Conservation (phyloP, 2,888 invertebrate species). For the Coelopa pilipes region DNA sequence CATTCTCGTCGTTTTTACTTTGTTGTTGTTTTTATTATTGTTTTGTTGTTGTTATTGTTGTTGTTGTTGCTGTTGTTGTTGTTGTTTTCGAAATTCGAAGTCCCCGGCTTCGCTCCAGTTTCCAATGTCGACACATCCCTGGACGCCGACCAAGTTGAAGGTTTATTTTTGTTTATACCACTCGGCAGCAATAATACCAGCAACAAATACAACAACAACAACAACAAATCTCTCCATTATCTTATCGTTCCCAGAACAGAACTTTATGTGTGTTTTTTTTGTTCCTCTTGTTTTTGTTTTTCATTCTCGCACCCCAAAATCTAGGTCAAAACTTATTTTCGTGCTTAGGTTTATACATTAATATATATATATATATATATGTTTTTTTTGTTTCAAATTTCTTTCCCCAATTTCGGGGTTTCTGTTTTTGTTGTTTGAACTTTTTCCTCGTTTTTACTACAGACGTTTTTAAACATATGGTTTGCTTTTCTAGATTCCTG, state of each 20-base stretch:
- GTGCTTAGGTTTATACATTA: neutral
- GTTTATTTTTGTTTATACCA: constrained; percentile 52
- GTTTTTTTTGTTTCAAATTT: neutral
- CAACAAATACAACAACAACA: too few species aligned
- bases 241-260: too few species aligned
- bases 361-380: too few species aligned
- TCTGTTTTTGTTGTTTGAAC: neutral
- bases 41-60: constrained; percentile 23
- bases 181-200: too few species aligned
- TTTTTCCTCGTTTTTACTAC: neutral
- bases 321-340: constrained; percentile 27
- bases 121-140: constrained; percentile 51
- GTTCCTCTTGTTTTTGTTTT: constrained; percentile 16
- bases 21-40: neutral
- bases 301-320: constrained; percentile 20
- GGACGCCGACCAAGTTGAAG: constrained; percentile 56
- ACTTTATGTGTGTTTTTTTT: constrained; percentile 1
- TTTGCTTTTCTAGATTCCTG: constrained; percentile 1
- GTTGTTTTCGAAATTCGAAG: constrained; percentile 14
- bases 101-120: constrained; percentile 37
- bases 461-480: neutral
- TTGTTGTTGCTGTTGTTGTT: constrained; percentile 2
- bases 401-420: neutral
- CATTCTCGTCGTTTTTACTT: neutral
- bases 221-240: too few species aligned